Base-by-base conservation (phyloP, 1,140 invertebrate species). In the Panagrolaimus sp. region DNA sequence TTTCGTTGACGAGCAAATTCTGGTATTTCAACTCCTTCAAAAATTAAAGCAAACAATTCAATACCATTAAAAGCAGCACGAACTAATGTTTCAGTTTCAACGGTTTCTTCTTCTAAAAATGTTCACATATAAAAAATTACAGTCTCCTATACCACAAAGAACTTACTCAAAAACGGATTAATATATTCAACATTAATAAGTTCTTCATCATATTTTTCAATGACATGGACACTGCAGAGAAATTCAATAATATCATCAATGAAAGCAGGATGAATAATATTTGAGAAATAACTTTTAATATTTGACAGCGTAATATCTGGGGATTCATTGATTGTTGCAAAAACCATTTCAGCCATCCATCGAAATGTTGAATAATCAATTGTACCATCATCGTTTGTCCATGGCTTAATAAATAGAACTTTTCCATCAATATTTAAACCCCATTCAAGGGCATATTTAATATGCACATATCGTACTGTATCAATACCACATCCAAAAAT, bases 281-380 rank as follows among this genome's bases (percentile, higher is more conserved):
- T 63, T 9, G 16, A 42, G 11, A 42, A 63, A 27, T 63, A 42
- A 3, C 16, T 23, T 16, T 43, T 16, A n/a, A 63, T 9, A n/a
- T 63, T 31, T n/a, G 16, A 11, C 20, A 63, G 9, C 2, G 62
- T 42, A 11, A 43, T 63, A 9, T 23, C 14, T 9, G 62, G 62
- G 5, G 62, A 63, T 42, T 63, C 62, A 16, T 42, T n/a, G 2
- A 63, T 20, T 0, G 27, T 42, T 31, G 27, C 27, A 42, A 63
- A 63, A 43, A 63, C 27, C 27, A 31, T 63, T 43, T 63, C 62
- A 20, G 62, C 62, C 62, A 63, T 63, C 62, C 62, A 63, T 27
- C 42, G 27, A 43, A 63, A 31, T 9, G 27, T 63, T 9, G 27
- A 31, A 31, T 20, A 63, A 27, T 63, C 27, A 27, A 63, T 63